A percentile compares a stretch with the other conserved stretches of the same genome.
Conservation (phyloP, 1,140 invertebrate genomes). For the Meteorus sp. region DNA sequence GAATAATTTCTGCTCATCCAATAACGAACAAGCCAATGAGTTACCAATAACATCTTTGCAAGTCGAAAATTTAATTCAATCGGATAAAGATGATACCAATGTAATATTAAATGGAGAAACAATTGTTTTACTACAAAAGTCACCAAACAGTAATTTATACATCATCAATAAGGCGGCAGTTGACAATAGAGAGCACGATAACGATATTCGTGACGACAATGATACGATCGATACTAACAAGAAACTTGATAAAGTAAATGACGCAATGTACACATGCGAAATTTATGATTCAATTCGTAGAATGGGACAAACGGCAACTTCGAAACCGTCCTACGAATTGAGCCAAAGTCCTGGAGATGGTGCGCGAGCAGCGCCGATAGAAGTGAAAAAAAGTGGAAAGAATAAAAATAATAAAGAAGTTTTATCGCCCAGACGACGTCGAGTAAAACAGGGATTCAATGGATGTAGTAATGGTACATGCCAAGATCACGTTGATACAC, state of each 20-base stretch:
- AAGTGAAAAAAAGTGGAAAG: slow-evolving; percentile 23
- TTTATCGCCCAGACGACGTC: slow-evolving; percentile 29
- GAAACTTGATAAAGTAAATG: slow-evolving; percentile 1
- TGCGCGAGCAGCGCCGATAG: background rate
- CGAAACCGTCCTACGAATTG: background rate
- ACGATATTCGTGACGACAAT: slow-evolving; percentile 34
- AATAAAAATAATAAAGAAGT: slow-evolving; percentile 23
- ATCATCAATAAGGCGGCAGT: slow-evolving; percentile 56
- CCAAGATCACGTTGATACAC: slow-evolving; percentile 36
- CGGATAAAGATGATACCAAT: slow-evolving; percentile 46
- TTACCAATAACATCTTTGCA: background rate
- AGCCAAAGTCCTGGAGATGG: background rate
- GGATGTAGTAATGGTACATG: slow-evolving; percentile 29
- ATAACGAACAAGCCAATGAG: background rate
- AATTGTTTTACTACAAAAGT: slow-evolving; percentile 49
- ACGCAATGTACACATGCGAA: slow-evolving; percentile 15
- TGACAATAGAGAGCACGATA: slow-evolving; percentile 41
- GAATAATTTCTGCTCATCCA: background rate
- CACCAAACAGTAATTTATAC: slow-evolving; percentile 56
- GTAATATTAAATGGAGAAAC: slow-evolving; percentile 56
- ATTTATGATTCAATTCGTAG: slow-evolving; percentile 15
- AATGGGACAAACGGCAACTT: background rate
- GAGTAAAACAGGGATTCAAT: slow-evolving; percentile 45
- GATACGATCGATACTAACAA: slow-evolving; percentile 10
- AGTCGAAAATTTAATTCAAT: slow-evolving; percentile 31